Percentiles rank a stretch among this genome's conserved stretches.
Evolutionary conservation across 2,797 vertebrate genomes (phyloP).

Genomic region (Catamblyrhynchus diadema): DNA sequence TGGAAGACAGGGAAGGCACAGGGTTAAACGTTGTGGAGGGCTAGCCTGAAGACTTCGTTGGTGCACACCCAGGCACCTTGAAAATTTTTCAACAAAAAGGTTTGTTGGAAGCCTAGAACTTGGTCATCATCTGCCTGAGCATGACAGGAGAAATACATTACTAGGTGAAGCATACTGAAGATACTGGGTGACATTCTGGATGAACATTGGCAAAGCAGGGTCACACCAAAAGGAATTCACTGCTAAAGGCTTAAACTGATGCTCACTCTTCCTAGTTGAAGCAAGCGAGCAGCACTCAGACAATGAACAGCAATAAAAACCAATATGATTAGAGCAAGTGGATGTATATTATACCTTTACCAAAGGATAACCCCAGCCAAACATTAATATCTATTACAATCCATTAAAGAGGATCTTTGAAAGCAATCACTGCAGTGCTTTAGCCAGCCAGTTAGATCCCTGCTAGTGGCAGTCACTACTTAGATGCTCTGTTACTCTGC

Average conservation of each 20-base stretch:
- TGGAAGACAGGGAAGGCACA: slow-evolving; percentile 32
- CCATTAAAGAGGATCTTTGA: not conserved
- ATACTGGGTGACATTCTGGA: not conserved
- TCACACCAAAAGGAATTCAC: not conserved
- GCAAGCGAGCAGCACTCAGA: not conserved
- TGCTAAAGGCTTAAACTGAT: not conserved
- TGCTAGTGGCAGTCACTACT: not conserved
- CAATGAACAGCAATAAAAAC: not conserved
- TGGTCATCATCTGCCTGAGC: slow-evolving; percentile 81
- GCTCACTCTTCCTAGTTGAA: not conserved
- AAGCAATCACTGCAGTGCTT: not conserved
- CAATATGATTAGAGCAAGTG: not conserved
- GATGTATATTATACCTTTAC: not conserved
- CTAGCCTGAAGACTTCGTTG: slow-evolving; percentile 83
- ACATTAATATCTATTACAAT: not conserved
- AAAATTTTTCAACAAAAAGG: slow-evolving; percentile 79
- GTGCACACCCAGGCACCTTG: slow-evolving; percentile 79
- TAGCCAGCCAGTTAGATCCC: not conserved
- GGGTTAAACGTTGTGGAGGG: slow-evolving; percentile 77
- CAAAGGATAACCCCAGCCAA: not conserved
- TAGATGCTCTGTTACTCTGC: not conserved
- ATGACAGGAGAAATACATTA: slow-evolving; percentile 44
- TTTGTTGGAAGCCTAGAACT: slow-evolving; percentile 81
- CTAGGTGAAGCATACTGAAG: not conserved
- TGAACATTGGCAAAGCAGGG: not conserved